phyloP scores from a whole-genome alignment of 2,888 invertebrate genomes.

The Anoplius nigerrimus region DNA sequence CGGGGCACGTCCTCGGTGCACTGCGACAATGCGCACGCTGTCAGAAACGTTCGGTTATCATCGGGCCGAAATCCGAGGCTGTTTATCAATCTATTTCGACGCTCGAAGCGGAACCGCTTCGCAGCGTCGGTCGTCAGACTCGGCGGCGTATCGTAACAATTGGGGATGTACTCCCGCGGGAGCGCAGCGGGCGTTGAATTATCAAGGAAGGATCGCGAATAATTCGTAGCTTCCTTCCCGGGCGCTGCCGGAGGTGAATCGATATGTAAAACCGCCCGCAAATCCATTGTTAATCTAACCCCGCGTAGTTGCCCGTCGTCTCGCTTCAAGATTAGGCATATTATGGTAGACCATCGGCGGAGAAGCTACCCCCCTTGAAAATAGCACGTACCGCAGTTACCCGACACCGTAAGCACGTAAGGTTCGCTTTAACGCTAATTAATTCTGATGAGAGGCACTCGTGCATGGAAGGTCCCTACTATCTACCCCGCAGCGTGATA shows the following conservation, averaged over 20 bases:
- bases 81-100: too few species aligned
- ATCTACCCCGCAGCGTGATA: slow-evolving; percentile 16
- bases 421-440: slow-evolving; percentile 36
- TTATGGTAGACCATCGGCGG: slow-evolving; percentile 28
- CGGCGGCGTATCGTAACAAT: background rate
- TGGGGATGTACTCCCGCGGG: background rate
- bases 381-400: slow-evolving; percentile 31
- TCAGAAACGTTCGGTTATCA: background rate
- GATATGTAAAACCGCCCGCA: background rate
- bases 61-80: background rate
- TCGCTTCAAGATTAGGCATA: slow-evolving; percentile 23
- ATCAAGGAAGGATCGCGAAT: too few species aligned
- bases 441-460: slow-evolving; percentile 32
- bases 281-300: slow-evolving; percentile 7
- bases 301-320: slow-evolving; percentile 5
- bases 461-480: slow-evolving; percentile 22
- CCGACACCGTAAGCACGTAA: slow-evolving; percentile 19
- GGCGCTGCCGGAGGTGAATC: too few species aligned
- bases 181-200: too few species aligned
- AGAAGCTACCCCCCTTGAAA: slow-evolving; percentile 28
- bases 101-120: background rate
- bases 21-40: slow-evolving; percentile 38
- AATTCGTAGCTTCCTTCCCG: too few species aligned
- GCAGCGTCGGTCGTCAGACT: too few species aligned
- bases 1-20: slow-evolving; percentile 39